Conservation (phyloP, 2,797 vertebrate genomes). For the Micromesistius poutassou region DNA sequence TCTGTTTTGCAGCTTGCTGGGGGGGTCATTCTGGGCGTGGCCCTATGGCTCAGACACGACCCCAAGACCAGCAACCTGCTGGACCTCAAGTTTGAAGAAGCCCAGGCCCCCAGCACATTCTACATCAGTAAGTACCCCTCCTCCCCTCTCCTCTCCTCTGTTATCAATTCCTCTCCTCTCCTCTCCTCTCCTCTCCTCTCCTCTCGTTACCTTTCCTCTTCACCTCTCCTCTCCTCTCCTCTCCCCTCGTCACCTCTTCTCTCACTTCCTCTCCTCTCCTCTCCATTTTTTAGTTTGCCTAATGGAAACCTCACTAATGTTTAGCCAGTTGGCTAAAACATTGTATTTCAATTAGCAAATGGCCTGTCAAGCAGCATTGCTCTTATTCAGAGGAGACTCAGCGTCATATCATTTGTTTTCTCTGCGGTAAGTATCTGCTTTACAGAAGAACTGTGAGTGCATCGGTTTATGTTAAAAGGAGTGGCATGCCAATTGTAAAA, state of each 20-base stretch:
- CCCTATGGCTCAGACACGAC: slow-evolving; percentile 94
- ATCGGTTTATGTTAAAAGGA: neutral
- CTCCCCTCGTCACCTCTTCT: neutral
- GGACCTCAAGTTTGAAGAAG: slow-evolving; percentile 74
- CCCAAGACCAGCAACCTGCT: slow-evolving; percentile 84
- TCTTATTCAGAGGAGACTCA: neutral
- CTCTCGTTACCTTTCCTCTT: neutral
- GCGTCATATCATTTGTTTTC: neutral
- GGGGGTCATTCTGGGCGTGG: slow-evolving; percentile 93
- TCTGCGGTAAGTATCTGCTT: neutral
- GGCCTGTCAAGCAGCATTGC: neutral
- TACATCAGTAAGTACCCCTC: slow-evolving; percentile 81
- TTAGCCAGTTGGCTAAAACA: neutral
- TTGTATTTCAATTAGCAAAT: neutral
- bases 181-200: neutral
- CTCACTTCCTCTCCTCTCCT: too few species aligned
- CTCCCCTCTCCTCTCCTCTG: neutral
- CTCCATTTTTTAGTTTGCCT: neutral
- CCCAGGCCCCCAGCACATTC: slow-evolving; percentile 85
- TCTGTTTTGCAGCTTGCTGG: slow-evolving; percentile 76
- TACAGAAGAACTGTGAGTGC: neutral
- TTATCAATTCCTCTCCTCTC: neutral
- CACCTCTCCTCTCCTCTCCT: neutral
- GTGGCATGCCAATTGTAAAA: neutral
- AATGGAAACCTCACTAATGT: neutral